Conservation (phyloP, 2,888 invertebrate genomes). For the Shargacucullia verbasci region DNA sequence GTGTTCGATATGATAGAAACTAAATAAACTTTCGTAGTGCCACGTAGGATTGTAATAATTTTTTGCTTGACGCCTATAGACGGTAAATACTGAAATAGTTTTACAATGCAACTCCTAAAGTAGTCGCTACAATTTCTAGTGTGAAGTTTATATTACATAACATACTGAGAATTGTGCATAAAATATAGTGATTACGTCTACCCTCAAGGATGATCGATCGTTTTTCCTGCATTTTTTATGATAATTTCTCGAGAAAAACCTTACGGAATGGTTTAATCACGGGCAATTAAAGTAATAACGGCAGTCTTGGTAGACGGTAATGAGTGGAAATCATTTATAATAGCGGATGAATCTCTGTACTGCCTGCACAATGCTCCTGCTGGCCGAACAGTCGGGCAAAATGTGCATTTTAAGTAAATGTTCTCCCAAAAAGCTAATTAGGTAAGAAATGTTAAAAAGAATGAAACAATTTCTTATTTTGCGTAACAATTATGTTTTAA, state of each 20-base stretch:
- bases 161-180: background rate
- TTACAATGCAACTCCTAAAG: too few relatives aligned
- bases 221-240: conserved; percentile 30
- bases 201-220: conserved; percentile 28
- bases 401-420: conserved; percentile 3
- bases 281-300: conserved; percentile 63
- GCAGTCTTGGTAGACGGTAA: conserved; percentile 48
- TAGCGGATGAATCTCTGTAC: conserved; percentile 31
- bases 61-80: too few relatives aligned
- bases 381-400: conserved; percentile 11
- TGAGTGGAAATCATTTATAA: conserved; percentile 58
- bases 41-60: too few relatives aligned
- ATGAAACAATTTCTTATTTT: conserved; percentile 8
- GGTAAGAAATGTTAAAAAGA: background rate
- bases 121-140: too few relatives aligned
- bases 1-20: too few relatives aligned
- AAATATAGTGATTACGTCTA: background rate
- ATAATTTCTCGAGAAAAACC: conserved; percentile 52
- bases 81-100: too few relatives aligned
- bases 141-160: too few relatives aligned
- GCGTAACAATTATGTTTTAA: conserved; percentile 14
- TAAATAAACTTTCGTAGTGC: too few relatives aligned
- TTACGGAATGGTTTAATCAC: conserved; percentile 48
- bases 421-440: conserved; percentile 9
- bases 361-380: conserved; percentile 10